Percentiles rank a stretch among this genome's conserved stretches.
Conservation (phyloP, 2,113 vertebrate species). For the Copsychus sechellarum region DNA sequence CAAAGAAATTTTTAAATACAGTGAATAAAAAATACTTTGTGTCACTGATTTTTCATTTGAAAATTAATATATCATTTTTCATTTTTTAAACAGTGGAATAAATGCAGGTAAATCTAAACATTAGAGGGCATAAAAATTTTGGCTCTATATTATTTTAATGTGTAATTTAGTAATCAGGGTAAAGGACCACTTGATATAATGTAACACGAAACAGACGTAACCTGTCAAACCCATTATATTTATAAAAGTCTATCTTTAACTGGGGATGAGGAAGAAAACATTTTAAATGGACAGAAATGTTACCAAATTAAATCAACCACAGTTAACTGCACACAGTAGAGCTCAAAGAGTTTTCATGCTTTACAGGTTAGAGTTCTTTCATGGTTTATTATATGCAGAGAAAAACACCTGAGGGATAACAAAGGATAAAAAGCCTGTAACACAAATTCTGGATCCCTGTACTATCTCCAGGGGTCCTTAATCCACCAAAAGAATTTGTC, state of each 20-base stretch:
- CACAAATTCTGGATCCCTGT: not conserved
- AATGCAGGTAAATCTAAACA: not conserved
- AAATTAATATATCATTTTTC: not conserved
- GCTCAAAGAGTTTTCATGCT: not conserved
- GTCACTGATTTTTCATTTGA: not conserved
- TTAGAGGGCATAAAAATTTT: not conserved
- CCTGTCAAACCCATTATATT: not conserved
- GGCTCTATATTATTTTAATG: not conserved
- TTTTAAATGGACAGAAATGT: not conserved
- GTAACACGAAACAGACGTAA: not conserved
- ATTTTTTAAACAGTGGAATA: not conserved
- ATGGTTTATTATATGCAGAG: not conserved
- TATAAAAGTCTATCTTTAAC: not conserved
- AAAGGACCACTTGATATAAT: not conserved
- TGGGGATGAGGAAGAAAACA: not conserved
- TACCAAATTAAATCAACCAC: not conserved
- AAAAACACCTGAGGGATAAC: conserved; percentile 8
- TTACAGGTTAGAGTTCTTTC: not conserved
- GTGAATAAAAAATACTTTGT: not conserved
- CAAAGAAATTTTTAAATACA: not conserved
- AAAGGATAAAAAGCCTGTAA: not conserved
- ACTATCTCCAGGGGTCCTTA: conserved; percentile 4
- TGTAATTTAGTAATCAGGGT: not conserved
- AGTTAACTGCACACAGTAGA: not conserved
- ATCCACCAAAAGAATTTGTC: not conserved